Percentiles rank a stretch among this genome's conserved stretches.
Conservation (phyloP, 2,113 vertebrate species). For the Dipodomys ordii region DNA sequence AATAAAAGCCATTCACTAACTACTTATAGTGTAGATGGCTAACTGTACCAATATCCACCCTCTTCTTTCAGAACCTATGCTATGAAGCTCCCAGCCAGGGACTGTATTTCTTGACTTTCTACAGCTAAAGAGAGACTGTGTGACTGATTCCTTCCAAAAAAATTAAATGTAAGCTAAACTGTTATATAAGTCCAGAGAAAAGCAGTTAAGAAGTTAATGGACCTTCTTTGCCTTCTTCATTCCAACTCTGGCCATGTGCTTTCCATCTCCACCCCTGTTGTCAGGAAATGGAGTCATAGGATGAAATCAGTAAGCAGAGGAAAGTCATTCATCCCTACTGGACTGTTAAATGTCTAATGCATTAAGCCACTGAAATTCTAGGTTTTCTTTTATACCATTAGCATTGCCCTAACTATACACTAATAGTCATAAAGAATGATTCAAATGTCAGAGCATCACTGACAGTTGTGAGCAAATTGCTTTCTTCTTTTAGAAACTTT, state of each 20-base stretch:
- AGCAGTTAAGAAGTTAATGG: conserved; percentile 10
- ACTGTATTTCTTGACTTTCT: background rate
- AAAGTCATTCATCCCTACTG: background rate
- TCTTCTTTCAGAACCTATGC: background rate
- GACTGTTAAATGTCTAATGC: conserved; percentile 1
- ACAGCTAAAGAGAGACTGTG: background rate
- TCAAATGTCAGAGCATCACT: conserved; percentile 42
- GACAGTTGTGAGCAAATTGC: conserved; percentile 44
- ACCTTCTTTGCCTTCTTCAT: background rate
- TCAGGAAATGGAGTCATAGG: background rate
- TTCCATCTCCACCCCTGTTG: background rate
- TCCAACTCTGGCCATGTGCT: no score
- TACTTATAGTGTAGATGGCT: background rate
- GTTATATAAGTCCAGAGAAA: background rate
- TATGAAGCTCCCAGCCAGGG: background rate
- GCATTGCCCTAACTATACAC: conserved; percentile 18
- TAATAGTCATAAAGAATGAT: conserved; percentile 27
- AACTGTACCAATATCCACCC: background rate
- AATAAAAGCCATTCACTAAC: conserved; percentile 40
- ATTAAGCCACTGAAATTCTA: conserved; percentile 19
- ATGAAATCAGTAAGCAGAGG: background rate
- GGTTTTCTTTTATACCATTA: conserved; percentile 33
- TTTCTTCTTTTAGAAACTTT: conserved; percentile 51
- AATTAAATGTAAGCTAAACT: background rate
- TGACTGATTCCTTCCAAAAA: background rate